A percentile compares a stretch with the other conserved stretches of the same genome.
These are phyloP conservation scores for Chaetoderma sp. DNA, from an alignment of 2,888 invertebrate species.

Conservation along the genomic window DNA sequence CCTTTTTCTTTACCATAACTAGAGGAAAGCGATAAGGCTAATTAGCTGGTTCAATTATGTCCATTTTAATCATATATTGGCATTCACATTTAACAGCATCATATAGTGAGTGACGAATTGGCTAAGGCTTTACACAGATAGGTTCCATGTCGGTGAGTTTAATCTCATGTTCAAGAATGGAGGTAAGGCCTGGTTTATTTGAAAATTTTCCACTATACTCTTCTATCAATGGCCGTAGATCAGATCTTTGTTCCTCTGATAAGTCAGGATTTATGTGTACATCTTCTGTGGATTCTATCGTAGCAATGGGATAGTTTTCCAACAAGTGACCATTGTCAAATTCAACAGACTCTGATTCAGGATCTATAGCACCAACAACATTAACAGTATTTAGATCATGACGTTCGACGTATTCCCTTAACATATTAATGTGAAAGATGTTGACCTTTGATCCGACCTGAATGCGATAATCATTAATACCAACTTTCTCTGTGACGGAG, in stretches of 20 bases:
- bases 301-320: too few relatives aligned
- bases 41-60: neutral
- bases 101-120: neutral
- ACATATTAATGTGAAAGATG: slow-evolving; percentile 31
- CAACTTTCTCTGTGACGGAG: neutral
- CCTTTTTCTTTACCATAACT: neutral
- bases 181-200: neutral
- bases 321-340: neutral
- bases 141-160: neutral
- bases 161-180: neutral
- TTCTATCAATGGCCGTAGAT: neutral
- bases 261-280: neutral
- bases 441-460: slow-evolving; percentile 21
- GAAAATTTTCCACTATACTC: neutral
- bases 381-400: neutral
- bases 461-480: slow-evolving; percentile 24
- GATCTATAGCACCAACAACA: neutral
- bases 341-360: neutral
- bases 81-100: neutral
- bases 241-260: neutral
- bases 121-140: neutral
- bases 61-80: neutral
- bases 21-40: neutral
- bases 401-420: slow-evolving; percentile 13
- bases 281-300: too few relatives aligned